Conservation (phyloP, 2,888 invertebrate species). For the Campoplex nolae region DNA sequence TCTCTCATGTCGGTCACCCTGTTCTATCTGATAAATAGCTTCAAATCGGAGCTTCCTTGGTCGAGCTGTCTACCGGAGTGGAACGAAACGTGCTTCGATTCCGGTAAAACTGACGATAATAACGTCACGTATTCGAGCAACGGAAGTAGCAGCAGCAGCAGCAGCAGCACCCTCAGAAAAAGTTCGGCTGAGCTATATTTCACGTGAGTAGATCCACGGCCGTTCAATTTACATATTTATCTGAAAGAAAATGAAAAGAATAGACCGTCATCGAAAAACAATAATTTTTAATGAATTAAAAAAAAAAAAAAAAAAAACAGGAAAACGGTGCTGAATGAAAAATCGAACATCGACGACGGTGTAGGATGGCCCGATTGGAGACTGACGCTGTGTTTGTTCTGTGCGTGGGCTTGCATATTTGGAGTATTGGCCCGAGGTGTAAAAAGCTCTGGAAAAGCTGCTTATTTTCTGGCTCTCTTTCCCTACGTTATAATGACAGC, state of each 20-base stretch:
- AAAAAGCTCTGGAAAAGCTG: slow-evolving; percentile 88
- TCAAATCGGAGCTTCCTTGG: slow-evolving; percentile 85
- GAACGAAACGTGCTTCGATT: slow-evolving; percentile 79
- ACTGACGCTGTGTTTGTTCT: slow-evolving; percentile 85
- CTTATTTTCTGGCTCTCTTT: slow-evolving; percentile 90
- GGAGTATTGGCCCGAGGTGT: slow-evolving; percentile 86
- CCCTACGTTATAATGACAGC: slow-evolving; percentile 88
- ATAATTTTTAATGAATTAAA: not conserved
- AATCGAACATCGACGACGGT: slow-evolving; percentile 85
- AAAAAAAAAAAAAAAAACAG: slow-evolving; percentile 78
- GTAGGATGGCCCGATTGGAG: slow-evolving; percentile 87
- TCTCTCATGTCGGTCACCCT: slow-evolving; percentile 85
- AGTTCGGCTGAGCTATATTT: slow-evolving; percentile 82
- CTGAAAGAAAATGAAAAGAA: too few species aligned
- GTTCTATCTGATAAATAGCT: slow-evolving; percentile 85
- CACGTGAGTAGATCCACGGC: slow-evolving; percentile 72
- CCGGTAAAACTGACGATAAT: slow-evolving; percentile 65
- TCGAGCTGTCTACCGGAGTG: slow-evolving; percentile 82
- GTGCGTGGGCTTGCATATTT: slow-evolving; percentile 86
- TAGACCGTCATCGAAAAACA: too few species aligned
- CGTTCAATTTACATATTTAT: not conserved
- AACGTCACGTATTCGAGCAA: slow-evolving; percentile 46
- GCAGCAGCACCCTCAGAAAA: slow-evolving; percentile 47
- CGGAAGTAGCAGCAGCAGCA: slow-evolving; percentile 7
- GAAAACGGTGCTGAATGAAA: slow-evolving; percentile 86